Evolutionary conservation across 2,113 vertebrate species (phyloP).

Genomic region (Dolichotis patagonum): DNA sequence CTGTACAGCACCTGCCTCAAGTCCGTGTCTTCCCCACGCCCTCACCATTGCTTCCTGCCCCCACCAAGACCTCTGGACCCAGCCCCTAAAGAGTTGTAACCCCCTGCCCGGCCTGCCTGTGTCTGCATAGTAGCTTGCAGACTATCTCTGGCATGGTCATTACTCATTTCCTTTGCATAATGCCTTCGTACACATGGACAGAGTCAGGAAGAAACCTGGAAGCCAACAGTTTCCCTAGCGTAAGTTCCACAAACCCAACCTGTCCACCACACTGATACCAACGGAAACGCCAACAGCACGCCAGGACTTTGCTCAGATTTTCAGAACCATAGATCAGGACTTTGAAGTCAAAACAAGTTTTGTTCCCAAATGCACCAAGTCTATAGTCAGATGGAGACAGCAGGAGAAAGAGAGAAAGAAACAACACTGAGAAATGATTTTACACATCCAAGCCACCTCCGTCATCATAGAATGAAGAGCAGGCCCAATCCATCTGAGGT

Average conservation of each 20-base stretch:
- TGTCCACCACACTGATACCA: background rate
- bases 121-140: background rate
- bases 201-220: background rate
- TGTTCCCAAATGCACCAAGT: background rate
- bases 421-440: constrained; percentile 9
- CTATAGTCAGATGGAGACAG: background rate
- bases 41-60: accelerated
- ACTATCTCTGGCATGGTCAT: background rate
- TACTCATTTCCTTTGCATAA: background rate
- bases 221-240: background rate
- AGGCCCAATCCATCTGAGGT: background rate
- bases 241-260: background rate
- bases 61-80: background rate
- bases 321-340: background rate
- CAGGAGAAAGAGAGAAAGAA: background rate
- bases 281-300: background rate
- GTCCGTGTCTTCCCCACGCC: background rate
- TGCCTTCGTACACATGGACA: background rate
- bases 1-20: background rate
- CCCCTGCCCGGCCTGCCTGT: background rate
- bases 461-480: background rate
- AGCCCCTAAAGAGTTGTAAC: background rate
- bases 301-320: background rate
- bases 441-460: background rate
- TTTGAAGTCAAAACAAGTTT: constrained; percentile 13